phyloP scores from a whole-genome alignment of 2,113 vertebrate genomes.

The Notothenia rossii region DNA sequence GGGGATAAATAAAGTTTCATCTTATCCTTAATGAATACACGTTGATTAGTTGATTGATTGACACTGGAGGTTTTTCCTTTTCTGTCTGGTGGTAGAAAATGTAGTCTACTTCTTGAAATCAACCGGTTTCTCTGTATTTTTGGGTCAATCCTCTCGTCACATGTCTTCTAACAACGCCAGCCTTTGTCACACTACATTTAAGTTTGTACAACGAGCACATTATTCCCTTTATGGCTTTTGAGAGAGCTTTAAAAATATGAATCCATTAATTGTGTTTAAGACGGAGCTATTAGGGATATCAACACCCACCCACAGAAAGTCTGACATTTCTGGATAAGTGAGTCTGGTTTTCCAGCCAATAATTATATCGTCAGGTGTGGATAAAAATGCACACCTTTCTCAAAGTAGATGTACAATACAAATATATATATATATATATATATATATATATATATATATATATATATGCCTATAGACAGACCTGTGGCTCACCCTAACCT shows the following conservation, averaged over 20 bases:
- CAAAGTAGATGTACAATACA: conserved; percentile 16
- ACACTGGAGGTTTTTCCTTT: neutral
- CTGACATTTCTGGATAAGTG: neutral
- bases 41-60: neutral
- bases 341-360: neutral
- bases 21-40: no score
- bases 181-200: neutral
- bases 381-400: conserved; percentile 17
- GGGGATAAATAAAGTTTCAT: no score
- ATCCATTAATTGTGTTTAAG: neutral
- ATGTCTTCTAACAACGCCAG: neutral
- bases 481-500: conserved; percentile 10
- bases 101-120: neutral
- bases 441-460: no score
- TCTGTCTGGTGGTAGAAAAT: neutral
- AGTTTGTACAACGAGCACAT: neutral
- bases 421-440: neutral
- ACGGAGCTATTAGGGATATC: no score
- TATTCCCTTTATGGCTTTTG: conserved; percentile 3
- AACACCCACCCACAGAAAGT: neutral
- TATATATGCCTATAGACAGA: neutral
- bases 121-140: no score
- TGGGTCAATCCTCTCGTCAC: neutral
- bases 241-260: neutral
- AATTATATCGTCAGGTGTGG: neutral